Evolutionary conservation across 1,140 invertebrate species (phyloP).

Genomic region (Aleiodes sp.): DNA sequence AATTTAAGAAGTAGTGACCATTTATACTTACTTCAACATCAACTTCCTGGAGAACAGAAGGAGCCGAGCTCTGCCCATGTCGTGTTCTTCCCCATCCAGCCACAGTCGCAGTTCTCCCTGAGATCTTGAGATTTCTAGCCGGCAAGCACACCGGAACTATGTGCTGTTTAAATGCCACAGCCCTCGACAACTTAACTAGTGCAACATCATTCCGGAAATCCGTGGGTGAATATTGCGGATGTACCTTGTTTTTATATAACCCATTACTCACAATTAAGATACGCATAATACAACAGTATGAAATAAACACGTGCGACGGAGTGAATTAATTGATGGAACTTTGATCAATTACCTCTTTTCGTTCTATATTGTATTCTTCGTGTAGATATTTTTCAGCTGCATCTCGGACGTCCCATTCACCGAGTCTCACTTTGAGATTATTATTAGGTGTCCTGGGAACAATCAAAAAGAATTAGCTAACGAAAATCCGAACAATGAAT

Average conservation of each 20-base stretch:
- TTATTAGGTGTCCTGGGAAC: constrained; percentile 78
- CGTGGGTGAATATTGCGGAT: constrained; percentile 86
- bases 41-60: constrained; percentile 75
- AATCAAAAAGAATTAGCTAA: constrained; percentile 40
- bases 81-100: constrained; percentile 89
- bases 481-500: not conserved
- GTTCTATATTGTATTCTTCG: constrained; percentile 88
- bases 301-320: not conserved
- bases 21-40: constrained; percentile 63
- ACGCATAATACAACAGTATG: not conserved
- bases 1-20: constrained; percentile 11
- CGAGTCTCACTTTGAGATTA: constrained; percentile 85
- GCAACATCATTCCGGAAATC: constrained; percentile 93
- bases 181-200: constrained; percentile 80
- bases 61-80: constrained; percentile 84
- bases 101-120: constrained; percentile 86
- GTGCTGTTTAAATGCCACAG: constrained; percentile 87
- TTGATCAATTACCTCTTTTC: constrained; percentile 76
- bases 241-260: constrained; percentile 64
- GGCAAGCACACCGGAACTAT: constrained; percentile 89
- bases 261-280: constrained; percentile 19
- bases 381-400: constrained; percentile 82
- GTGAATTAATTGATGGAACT: not conserved
- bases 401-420: constrained; percentile 91
- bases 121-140: constrained; percentile 76